Base-by-base conservation (phyloP, 2,113 vertebrate genomes). In the Tenebrosternarchus preto region DNA sequence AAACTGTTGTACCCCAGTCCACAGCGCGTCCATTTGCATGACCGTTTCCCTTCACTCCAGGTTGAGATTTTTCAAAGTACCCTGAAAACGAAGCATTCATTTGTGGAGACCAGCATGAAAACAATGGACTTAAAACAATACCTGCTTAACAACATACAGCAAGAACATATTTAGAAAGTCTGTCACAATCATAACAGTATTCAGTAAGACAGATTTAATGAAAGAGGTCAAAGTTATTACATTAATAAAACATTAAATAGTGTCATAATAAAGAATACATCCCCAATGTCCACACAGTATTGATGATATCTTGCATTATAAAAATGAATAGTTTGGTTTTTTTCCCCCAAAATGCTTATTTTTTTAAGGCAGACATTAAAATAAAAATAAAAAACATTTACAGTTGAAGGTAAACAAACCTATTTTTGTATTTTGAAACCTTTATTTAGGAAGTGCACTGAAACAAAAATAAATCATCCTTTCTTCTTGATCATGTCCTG, bases 131-230 rank as follows among this genome's bases (percentile, higher is more conserved):
- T 92, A 93, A 93, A 93, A 91, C 93, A n/a, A n/a, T n/a, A n/a
- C n/a, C n/a, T n/a, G n/a, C n/a, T n/a, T 96, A 95, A 95, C 96
- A 98, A 98, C 98, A 97, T 97, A 98, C 93, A 95, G 92, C 93
- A 50, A 50, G 11, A 50, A 1, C 43, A 94, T 94, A 93, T 94
- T 94, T 96, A 96, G 94, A 96, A 98, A 97, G 94, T 95, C 93
- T 92, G 92, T 96, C 95, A 98, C 95, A 96, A 95, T 95, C 68
- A 95, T 95, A 95, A 95, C 95, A 97, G 94, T 96, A 95, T 96
- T 94, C 92, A 95, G 95, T 94, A 85, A 92, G 92, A 95, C 94
- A 94, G 89, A 91, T 88, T 91, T 93, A 93, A 92, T 92, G 93
- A 95, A 91, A 95, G 93, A 89, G 84, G 82, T 89, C 89, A 85